Base-by-base conservation (phyloP, 2,113 vertebrate genomes). In the Neomonachus schauinslandi region DNA sequence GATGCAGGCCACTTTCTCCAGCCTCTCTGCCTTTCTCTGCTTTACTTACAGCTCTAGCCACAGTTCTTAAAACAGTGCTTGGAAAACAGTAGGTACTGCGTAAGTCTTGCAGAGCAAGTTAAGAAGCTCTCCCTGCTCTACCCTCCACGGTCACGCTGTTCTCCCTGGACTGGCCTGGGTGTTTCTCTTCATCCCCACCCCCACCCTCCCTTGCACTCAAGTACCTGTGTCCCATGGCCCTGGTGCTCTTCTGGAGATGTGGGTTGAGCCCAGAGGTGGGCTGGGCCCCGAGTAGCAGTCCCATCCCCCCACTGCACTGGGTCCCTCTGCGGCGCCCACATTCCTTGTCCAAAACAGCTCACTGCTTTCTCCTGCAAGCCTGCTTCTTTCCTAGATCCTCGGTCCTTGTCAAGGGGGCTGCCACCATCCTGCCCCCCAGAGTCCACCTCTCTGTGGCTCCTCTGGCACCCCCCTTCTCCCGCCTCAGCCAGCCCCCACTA, bases 221-320 rank as follows among this genome's bases (percentile, higher is more conserved):
- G 42, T 9, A 19, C 7, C 39, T 57, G 31, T 10, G 1, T 63
- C 19, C 57, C 49, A 13, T 0, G 9, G 65, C 24, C 65, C 51
- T 2, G 0, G 61, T 12, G 83, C 46, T 36, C 15, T 72, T 59
- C 51, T 1, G 55, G 51, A 53, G 51, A 65, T 0, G 7, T 28
- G 39, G 77, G n/a, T 33, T 28, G 22, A 49, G 14, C 26, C 81
- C 7, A 13, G 36, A 3, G 42, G 8, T 5, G 33, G 33, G 77
- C 42, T 95, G 39, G 71, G 16, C 26, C 36, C 46, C 3, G 4
- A 19, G 12, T 0, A 2, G 2, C 69, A 65, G 46, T n/a, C 28
- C 39, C 1, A 3, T 31, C 22, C 46, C 63, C 9, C 16, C 0
- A 0, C 21, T 4, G 15, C 4, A 7, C 67, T 7, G 74, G 80